Conservation (phyloP, 2,113 vertebrate species). For the Merops nubicus region DNA sequence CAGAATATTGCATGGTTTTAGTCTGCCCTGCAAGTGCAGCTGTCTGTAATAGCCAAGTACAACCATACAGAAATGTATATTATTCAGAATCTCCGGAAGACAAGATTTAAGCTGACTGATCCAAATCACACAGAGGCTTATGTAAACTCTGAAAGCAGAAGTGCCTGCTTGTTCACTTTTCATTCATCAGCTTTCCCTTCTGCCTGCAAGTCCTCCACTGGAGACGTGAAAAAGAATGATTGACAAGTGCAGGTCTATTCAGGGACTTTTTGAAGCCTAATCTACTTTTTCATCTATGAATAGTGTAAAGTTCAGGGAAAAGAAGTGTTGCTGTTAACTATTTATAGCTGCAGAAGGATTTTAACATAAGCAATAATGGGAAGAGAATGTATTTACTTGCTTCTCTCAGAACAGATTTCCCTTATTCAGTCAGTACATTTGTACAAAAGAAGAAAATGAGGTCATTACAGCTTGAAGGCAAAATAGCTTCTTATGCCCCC, state of each 20-base stretch:
- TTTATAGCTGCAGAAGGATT: not conserved
- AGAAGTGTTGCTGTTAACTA: not conserved
- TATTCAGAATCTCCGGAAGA: not conserved
- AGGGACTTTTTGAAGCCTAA: not conserved
- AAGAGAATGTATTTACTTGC: not conserved
- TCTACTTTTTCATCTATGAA: conserved; percentile 1
- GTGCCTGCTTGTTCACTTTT: not conserved
- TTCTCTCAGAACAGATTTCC: not conserved
- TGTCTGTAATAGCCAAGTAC: not conserved
- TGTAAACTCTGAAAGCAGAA: not conserved
- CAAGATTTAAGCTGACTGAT: conserved; percentile 9
- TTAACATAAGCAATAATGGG: not conserved
- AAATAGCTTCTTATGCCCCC: not conserved
- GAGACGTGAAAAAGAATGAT: not conserved
- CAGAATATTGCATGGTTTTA: not conserved
- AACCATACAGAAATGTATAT: not conserved
- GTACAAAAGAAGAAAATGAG: not conserved
- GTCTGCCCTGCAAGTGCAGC: conserved; percentile 1
- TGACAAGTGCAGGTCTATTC: conserved; percentile 19
- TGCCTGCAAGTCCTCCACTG: not conserved
- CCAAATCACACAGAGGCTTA: not conserved
- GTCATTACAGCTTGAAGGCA: not conserved
- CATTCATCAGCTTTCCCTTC: not conserved
- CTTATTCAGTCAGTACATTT: not conserved
- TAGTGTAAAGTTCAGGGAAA: not conserved